A percentile compares a stretch with the other conserved stretches of the same genome.
phyloP scores from a whole-genome alignment of 1,140 invertebrate genomes.

The Drosophila santomea region DNA sequence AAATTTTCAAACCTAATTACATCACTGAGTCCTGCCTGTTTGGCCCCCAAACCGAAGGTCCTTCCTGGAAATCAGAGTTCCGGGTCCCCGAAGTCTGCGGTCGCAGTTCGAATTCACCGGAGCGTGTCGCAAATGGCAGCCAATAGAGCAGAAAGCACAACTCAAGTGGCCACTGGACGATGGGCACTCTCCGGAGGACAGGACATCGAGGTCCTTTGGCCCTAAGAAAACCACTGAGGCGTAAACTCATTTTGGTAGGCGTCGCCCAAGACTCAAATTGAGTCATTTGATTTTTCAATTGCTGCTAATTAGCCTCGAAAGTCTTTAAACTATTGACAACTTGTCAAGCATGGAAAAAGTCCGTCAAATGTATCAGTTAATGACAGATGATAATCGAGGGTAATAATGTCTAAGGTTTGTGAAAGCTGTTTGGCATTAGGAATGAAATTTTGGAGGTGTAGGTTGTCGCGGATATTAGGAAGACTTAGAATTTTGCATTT shows the following conservation, averaged over 20 bases:
- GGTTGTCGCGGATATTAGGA: neutral
- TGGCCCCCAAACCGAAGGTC: slow-evolving; percentile 36
- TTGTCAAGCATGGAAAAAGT: slow-evolving; percentile 48
- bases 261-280: slow-evolving; percentile 41
- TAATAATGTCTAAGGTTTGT: neutral
- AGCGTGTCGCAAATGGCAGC: slow-evolving; percentile 68
- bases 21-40: slow-evolving; percentile 33
- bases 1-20: slow-evolving; percentile 78
- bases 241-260: slow-evolving; percentile 60
- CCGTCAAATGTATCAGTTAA: slow-evolving; percentile 44
- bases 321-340: slow-evolving; percentile 57
- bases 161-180: slow-evolving; percentile 64
- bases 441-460: too few relatives aligned
- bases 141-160: slow-evolving; percentile 80
- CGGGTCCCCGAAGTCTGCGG: slow-evolving; percentile 46
- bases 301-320: slow-evolving; percentile 71
- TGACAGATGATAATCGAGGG: slow-evolving; percentile 63
- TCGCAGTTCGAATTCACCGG: slow-evolving; percentile 57
- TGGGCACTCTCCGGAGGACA: slow-evolving; percentile 29
- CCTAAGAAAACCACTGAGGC: slow-evolving; percentile 62
- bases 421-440: neutral
- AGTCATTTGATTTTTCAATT: slow-evolving; percentile 76
- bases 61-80: slow-evolving; percentile 58
- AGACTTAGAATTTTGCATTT: too few relatives aligned
- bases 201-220: slow-evolving; percentile 33